Evolutionary conservation across 2,113 vertebrate species (phyloP), one percentile per base, ranked within the genome.

Genomic region (Ptilorrhoa leucosticta): DNA sequence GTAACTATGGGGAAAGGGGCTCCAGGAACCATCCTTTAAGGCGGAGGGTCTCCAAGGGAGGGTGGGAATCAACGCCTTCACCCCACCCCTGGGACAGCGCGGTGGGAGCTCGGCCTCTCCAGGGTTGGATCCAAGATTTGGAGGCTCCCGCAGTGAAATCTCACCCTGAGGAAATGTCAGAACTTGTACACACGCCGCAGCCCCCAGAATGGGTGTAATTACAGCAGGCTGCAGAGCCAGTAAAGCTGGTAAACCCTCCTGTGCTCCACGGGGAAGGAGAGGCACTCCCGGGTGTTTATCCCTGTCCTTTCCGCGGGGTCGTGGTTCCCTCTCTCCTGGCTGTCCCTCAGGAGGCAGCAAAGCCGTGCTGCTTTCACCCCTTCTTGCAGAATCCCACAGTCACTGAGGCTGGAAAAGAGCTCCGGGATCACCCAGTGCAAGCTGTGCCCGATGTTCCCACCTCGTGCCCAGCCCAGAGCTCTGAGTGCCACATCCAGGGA

Each of bases 1-100:
- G 99, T 99, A 97, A 99, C 19, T 70, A n/a, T 0, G 1, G 8
- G 9, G 79, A n/a, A n/a, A n/a, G 71, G 56, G 33, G 57, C 10
- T 19, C 13, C 50, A 7, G 57, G 70, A n/a, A 3, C 6, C 3
- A 1, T 75, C 35, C 45, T 51, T 4, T 1, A 0, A n/a, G 60
- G 58, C 3, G 2, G 2, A 17, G 5, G 47, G 40, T 4, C 51
- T 28, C 33, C 39, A 14, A 28, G 78, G 79, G 45, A 51, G 39
- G 69, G 40, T 7, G 71, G 64, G 86, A 47, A 5, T 33, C 9
- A 6, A 2, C 4, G 11, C 33, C 54, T n/a, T 54, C 64, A 27
- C 37, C 63, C 64, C 56, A 0, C 10, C 66, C 7, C 0, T 1
- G 48, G 77, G n/a, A 7, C 5, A 23, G 9, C 9, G 68, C 1